Percentiles rank a stretch among this genome's conserved stretches.
Evolutionary conservation across 2,797 vertebrate genomes (phyloP).

Genomic region (Macropodus opercularis): DNA sequence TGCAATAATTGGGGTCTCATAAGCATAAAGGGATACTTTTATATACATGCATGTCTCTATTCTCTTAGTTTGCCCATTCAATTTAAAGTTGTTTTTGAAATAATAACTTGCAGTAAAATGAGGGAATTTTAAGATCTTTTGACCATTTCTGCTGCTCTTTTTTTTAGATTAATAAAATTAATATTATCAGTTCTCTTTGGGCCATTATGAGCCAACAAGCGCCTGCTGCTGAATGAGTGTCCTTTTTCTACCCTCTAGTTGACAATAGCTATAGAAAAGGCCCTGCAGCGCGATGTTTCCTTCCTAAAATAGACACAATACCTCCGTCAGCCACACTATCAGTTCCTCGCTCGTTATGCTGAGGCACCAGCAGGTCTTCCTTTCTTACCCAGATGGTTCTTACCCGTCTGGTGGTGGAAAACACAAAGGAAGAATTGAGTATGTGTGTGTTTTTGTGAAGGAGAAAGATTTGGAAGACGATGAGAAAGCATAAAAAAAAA

Average conservation of each 20-base stretch:
- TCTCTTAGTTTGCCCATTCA: too few species aligned
- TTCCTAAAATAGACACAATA: conserved; percentile 28
- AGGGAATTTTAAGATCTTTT: too few species aligned
- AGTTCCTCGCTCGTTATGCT: neutral
- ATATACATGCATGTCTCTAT: too few species aligned
- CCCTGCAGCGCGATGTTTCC: conserved; percentile 24
- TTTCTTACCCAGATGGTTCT: conserved; percentile 15
- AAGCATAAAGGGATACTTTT: too few species aligned
- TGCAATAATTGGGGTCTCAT: too few species aligned
- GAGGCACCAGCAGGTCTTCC: conserved; percentile 18
- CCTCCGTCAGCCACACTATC: conserved; percentile 13
- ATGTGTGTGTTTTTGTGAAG: neutral
- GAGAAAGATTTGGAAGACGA: conserved; percentile 5
- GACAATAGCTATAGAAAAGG: conserved; percentile 32
- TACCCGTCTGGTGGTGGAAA: neutral
- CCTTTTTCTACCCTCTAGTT: conserved; percentile 10
- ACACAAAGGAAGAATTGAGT: conserved; percentile 7
- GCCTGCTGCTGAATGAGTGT: conserved; percentile 19
- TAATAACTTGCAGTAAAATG: too few species aligned
- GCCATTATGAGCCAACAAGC: neutral
- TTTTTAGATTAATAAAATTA: neutral
- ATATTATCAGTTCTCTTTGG: conserved; percentile 13
- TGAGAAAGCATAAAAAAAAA: conserved; percentile 35
- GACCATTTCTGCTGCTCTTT: too few species aligned
- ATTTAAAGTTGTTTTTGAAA: too few species aligned